phyloP scores from a whole-genome alignment of 1,140 invertebrate species.

The Steinernema feltiae region DNA sequence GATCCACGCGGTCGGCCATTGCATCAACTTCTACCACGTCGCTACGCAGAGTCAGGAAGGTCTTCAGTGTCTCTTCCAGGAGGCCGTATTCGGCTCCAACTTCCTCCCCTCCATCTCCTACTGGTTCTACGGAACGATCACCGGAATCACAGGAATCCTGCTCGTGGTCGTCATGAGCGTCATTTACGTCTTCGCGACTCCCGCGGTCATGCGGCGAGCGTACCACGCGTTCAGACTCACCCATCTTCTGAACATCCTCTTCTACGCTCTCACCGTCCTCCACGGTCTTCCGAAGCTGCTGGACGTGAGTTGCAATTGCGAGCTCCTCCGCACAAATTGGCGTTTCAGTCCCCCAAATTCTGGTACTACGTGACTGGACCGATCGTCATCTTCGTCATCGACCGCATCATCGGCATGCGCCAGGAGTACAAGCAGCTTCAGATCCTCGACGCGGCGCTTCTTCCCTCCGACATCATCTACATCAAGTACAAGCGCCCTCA shows the following conservation, averaged over 20 bases:
- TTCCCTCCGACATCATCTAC: conserved; percentile 73
- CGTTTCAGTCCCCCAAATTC: conserved; percentile 69
- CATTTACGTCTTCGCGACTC: conserved; percentile 94
- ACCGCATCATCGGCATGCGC: conserved; percentile 59
- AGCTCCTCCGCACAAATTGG: not conserved
- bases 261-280: conserved; percentile 82
- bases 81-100: conserved; percentile 74
- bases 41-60: conserved; percentile 91
- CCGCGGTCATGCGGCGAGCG: conserved; percentile 81
- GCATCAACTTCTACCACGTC: conserved; percentile 98
- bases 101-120: conserved; percentile 57
- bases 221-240: conserved; percentile 95
- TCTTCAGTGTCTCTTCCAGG: conserved; percentile 84
- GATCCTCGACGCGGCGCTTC: conserved; percentile 85
- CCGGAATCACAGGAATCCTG: conserved; percentile 85
- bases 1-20: conserved; percentile 81
- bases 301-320: conserved; percentile 64
- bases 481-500: conserved; percentile 72
- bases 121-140: conserved; percentile 57
- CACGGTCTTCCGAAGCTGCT: conserved; percentile 90
- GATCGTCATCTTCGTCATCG: conserved; percentile 64
- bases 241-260: conserved; percentile 82
- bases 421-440: conserved; percentile 72
- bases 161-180: conserved; percentile 79
- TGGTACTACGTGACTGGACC: conserved; percentile 93